Evolutionary conservation across 2,888 invertebrate genomes (phyloP), one percentile per base, ranked within the genome.

Genomic region (Parnassius mnemosyne): DNA sequence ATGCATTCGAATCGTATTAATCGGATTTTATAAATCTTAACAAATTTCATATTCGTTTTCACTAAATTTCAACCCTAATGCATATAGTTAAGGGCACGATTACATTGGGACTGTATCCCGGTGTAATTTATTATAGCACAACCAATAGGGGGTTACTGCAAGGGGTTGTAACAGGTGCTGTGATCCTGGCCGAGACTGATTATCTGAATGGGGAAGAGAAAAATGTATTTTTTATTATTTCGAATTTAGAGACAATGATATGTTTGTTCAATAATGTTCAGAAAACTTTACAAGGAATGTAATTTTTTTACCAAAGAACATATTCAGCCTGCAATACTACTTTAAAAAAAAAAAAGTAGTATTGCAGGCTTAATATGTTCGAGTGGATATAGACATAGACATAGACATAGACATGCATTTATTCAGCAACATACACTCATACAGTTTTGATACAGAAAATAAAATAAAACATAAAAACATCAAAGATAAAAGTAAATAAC

Each of bases 1-100:
- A 72, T 72, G 69, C 68, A 72, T 80, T 77, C 71, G 77, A 81
- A 79, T 80, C 76, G 73, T 67, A 76, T 81, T 80, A 79, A 64
- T 68, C 69, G 76, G 78, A 79, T 80, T 70, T 73, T 66, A 63
- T 63, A 67, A 65, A 69, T 66, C 57, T 61, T 68, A 67, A 69
- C 65, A 68, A 65, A 64, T 62, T 54, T 13, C 7, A 1, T 25
- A 20, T 3, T 41, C 12, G 43, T 51, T 59, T 20, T n/a, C 53
- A 54, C 64, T 44, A 44, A 66, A 16, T 53, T 7, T 55, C 47
- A 13, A 56, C 52, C 54, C 51, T 61, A 42, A 25, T 12, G 12
- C 46, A 3, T 42, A 9, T 49, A 49, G 43, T 53, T 20, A 49
- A 53, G 53, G 53, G 34, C 53, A 16, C n/a, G 42, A 43, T 47